Percentiles rank a stretch among this genome's conserved stretches.
Conservation (phyloP, 2,113 vertebrate genomes). For the Tetrao urogallus region DNA sequence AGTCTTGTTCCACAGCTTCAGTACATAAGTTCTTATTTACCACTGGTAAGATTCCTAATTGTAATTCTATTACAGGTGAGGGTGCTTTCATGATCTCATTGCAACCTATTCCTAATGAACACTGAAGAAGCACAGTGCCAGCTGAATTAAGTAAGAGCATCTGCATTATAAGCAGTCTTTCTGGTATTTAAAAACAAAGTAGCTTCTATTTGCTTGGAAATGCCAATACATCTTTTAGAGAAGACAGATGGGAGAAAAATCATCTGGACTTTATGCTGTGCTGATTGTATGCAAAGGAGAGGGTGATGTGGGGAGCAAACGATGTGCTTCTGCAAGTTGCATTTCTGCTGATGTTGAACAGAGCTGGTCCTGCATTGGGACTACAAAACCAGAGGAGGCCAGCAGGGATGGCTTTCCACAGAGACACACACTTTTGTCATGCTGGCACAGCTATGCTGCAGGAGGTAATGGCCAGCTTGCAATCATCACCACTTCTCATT, state of each 20-base stretch:
- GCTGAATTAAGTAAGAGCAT: background rate
- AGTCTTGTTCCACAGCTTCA: background rate
- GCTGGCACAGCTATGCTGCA: background rate
- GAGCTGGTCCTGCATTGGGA: background rate
- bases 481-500: background rate
- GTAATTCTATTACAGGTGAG: background rate
- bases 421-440: background rate
- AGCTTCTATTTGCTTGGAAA: background rate
- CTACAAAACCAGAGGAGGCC: background rate
- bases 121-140: background rate
- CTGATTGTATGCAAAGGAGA: background rate
- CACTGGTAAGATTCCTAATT: background rate
- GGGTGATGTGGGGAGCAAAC: too few relatives aligned
- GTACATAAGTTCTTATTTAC: background rate
- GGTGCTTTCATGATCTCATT: background rate
- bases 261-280: background rate
- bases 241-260: background rate
- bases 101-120: rapidly evolving
- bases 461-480: background rate
- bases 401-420: background rate
- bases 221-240: background rate
- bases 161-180: background rate
- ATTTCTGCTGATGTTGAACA: background rate
- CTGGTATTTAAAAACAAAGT: background rate
- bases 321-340: background rate